These are phyloP conservation scores for Anoura caudifer DNA, from an alignment of 2,113 vertebrate species.

Conservation along the genomic window DNA sequence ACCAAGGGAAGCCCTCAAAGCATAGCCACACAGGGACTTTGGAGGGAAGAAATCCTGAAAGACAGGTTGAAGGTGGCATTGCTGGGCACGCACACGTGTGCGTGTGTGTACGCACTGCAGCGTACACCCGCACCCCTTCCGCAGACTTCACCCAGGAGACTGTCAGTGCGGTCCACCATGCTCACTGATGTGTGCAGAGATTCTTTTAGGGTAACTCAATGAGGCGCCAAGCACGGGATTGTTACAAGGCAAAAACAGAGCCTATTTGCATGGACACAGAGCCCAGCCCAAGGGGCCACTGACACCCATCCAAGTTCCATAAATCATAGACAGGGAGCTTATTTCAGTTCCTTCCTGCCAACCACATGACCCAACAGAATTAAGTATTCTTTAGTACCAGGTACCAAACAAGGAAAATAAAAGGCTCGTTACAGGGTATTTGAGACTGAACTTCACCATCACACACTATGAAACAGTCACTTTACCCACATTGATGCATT, in stretches of 20 bases:
- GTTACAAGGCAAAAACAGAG: neutral
- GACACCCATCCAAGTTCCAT: neutral
- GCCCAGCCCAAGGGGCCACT: neutral
- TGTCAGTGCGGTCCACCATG: neutral
- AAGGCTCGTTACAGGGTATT: neutral
- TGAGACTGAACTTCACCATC: neutral
- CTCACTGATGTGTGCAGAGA: neutral
- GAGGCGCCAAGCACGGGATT: neutral
- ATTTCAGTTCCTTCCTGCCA: neutral
- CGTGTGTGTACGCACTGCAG: rapidly evolving
- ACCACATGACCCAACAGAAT: neutral
- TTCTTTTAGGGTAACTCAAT: neutral
- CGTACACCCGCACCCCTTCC: neutral
- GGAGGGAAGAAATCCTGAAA: neutral
- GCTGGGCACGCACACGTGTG: rapidly evolving
- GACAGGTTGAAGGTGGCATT: neutral
- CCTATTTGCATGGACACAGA: rapidly evolving
- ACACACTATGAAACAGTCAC: neutral
- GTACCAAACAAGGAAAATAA: neutral
- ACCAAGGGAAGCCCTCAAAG: neutral
- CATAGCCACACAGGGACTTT: neutral
- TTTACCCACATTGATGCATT: neutral
- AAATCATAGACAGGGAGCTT: neutral
- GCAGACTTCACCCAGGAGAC: neutral
- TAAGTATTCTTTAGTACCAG: neutral